Base-by-base conservation (phyloP, 2,888 invertebrate genomes). In the Cyclophora albipunctata region DNA sequence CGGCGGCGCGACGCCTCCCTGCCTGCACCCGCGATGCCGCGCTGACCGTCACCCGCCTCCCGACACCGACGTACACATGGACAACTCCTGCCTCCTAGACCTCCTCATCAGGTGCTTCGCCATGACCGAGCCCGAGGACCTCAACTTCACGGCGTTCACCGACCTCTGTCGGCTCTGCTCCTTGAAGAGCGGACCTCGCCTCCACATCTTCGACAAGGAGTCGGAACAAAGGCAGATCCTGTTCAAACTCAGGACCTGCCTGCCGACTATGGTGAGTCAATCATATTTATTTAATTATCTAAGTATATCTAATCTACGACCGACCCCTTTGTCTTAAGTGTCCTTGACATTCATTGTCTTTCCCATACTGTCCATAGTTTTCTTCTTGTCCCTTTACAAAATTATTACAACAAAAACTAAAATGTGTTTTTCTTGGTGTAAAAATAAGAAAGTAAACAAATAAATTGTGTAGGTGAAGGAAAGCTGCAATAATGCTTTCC, bases 151-250 rank as follows among this genome's bases (percentile, higher is more conserved):
- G 68, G 90, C 90, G 73, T 92, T 92, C 81, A 90, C 91, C 59
- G 92, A 93, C 85, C 89, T 93, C 64, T 93, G 93, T 77, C 90
- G 93, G 73, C 88, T 93, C 62, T 93, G 93, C 77, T 92, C 92
- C 64, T 84, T 93, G 64, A 92, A 92, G 81, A 91, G 91, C 72
- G 92, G 91, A 59, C 91, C 92, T 63, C 89, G 93, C 75, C 89
- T 93, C 64, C 91, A 92, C 75, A 91, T 93, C 71, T 93, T 93
- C 75, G 93, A 93, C 72, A 92, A 92, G 75, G 92, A 93, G 75
- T 91, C 93, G 48, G 93, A 93, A 73, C 92, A 93, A 75, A 85
- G 93, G 63, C 93, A 93, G 81, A 84, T 93, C 62, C 84, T 92
- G 52, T 92, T 92, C 75, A 93, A 93, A 75, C 90, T 93, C 71